phyloP scores from a whole-genome alignment of 2,797 vertebrate species.

The Periparus ater region DNA sequence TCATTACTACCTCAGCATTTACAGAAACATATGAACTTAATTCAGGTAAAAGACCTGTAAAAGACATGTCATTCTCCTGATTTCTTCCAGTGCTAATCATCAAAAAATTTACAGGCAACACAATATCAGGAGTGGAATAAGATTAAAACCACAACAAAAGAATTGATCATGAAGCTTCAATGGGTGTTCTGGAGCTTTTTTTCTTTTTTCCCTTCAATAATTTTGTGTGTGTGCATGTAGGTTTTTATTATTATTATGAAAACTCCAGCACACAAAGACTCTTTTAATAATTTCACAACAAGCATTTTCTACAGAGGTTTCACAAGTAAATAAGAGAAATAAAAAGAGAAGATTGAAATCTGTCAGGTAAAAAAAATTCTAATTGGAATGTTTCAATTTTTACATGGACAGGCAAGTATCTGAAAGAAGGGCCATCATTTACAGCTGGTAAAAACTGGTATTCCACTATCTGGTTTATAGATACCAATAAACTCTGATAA shows the following conservation, averaged over 20 bases:
- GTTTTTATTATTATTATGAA: not conserved
- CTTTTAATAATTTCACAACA: not conserved
- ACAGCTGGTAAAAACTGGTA: not conserved
- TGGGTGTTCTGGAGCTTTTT: not conserved
- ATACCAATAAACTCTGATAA: not conserved
- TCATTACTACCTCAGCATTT: not conserved
- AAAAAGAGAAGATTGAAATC: not conserved
- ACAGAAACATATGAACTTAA: not conserved
- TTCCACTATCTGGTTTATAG: not conserved
- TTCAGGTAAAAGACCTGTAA: not conserved
- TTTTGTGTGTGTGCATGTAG: not conserved
- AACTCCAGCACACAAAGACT: not conserved
- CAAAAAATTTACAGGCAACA: not conserved
- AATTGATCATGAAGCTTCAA: not conserved
- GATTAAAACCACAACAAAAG: not conserved
- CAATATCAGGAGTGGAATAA: not conserved
- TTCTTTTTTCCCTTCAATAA: not conserved
- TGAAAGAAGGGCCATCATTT: not conserved
- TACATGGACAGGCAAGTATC: not conserved
- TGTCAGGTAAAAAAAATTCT: constrained; percentile 3
- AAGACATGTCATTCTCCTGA: not conserved
- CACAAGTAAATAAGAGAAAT: not conserved
- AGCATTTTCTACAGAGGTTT: constrained; percentile 7
- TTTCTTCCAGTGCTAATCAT: not conserved
- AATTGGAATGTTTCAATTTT: not conserved